These are phyloP conservation scores for Melinaea menophilus DNA, from an alignment of 2,888 invertebrate genomes.

Conservation along the genomic window DNA sequence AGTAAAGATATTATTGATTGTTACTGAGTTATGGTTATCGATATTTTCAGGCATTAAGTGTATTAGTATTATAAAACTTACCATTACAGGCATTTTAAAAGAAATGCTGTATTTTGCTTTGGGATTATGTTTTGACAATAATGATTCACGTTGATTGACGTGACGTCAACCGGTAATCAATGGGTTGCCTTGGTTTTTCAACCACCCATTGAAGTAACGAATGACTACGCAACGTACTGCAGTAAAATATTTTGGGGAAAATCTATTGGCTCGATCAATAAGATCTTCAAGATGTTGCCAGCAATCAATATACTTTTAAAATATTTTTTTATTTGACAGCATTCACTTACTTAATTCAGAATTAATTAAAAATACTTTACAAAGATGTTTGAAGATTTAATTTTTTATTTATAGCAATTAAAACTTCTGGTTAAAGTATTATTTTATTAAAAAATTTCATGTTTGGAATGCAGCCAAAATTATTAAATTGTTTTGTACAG, in stretches of 20 bases:
- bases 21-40: not conserved
- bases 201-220: conserved; percentile 37
- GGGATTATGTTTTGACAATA: conserved; percentile 52
- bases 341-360: too few species aligned
- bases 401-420: too few species aligned
- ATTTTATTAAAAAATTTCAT: too few species aligned
- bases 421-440: too few species aligned
- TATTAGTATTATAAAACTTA: conserved; percentile 41
- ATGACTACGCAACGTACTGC: conserved; percentile 45
- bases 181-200: conserved; percentile 39
- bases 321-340: not conserved
- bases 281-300: conserved; percentile 31
- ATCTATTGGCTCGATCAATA: conserved; percentile 60
- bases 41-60: not conserved
- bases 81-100: conserved; percentile 63
- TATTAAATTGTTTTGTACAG: too few species aligned
- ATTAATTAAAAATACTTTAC: too few species aligned
- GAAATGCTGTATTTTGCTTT: conserved; percentile 38
- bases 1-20: not conserved
- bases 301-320: not conserved
- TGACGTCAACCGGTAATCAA: conserved; percentile 50
- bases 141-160: conserved; percentile 63
- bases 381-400: too few species aligned
- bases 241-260: conserved; percentile 50
- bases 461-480: too few species aligned